phyloP scores from a whole-genome alignment of 2,888 invertebrate species.

The Synergus itoensis region DNA sequence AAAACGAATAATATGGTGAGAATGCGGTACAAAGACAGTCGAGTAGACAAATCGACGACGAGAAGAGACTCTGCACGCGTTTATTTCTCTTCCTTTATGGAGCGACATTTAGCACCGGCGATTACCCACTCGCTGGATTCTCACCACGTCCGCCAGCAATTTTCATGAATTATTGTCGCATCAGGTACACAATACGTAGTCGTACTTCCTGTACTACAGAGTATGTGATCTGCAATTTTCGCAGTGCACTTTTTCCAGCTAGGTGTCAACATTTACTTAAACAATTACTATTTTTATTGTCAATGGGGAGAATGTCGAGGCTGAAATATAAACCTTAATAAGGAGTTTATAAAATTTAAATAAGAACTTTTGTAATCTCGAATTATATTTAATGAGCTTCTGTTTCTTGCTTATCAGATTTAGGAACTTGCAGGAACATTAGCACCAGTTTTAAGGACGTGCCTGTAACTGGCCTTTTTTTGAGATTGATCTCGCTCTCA shows the following conservation, averaged over 20 bases:
- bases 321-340: neutral
- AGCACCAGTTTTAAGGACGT: neutral
- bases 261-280: neutral
- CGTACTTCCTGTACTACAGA: neutral
- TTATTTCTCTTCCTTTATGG: constrained; percentile 46
- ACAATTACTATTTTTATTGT: neutral
- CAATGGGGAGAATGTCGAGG: neutral
- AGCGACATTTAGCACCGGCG: constrained; percentile 52
- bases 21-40: constrained; percentile 31
- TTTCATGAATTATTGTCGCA: constrained; percentile 53
- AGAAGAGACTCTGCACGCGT: constrained; percentile 39
- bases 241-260: neutral
- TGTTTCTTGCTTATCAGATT: neutral
- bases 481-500: constrained; percentile 19
- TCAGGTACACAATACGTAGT: constrained; percentile 41
- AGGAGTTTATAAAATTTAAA: no score
- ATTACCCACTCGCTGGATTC: constrained; percentile 49
- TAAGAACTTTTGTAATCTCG: neutral
- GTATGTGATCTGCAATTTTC: constrained; percentile 26
- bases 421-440: neutral
- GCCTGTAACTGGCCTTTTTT: neutral
- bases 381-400: constrained; percentile 4
- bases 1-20: constrained; percentile 27
- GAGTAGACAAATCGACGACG: constrained; percentile 17
- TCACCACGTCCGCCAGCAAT: constrained; percentile 49